phyloP scores from a whole-genome alignment of 2,797 vertebrate species.

The Ctenopoma multispine region DNA sequence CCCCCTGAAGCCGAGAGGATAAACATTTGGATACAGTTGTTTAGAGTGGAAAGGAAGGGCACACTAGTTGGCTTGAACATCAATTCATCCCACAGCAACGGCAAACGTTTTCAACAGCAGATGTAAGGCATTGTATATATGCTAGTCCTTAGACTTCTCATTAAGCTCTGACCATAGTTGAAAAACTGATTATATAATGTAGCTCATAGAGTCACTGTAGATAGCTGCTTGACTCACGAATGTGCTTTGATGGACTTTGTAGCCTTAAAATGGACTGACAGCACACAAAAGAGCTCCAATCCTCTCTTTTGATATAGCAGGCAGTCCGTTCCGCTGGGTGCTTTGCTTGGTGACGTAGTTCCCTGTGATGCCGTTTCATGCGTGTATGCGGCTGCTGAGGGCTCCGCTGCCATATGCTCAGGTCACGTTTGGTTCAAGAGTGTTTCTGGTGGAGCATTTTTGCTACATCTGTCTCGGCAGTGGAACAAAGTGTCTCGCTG shows the following conservation, averaged over 20 bases:
- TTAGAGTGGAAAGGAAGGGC: too few species aligned
- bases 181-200: slow-evolving; percentile 5
- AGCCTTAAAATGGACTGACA: slow-evolving; percentile 4
- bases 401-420: slow-evolving; percentile 51
- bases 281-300: neutral
- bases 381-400: slow-evolving; percentile 3
- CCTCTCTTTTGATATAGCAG: neutral
- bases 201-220: neutral
- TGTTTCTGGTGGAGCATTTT: slow-evolving; percentile 42
- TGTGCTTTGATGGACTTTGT: neutral
- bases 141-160: neutral
- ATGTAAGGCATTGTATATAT: too few species aligned
- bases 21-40: too few species aligned
- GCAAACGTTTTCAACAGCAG: too few species aligned
- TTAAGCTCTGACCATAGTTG: neutral
- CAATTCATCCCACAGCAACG: too few species aligned
- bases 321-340: neutral
- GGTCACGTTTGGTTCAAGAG: slow-evolving; percentile 54
- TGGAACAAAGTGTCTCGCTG: slow-evolving; percentile 34
- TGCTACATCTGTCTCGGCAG: slow-evolving; percentile 51
- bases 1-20: too few species aligned
- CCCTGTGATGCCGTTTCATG: slow-evolving; percentile 19
- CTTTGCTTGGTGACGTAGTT: slow-evolving; percentile 25
- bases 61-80: too few species aligned
- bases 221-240: neutral